Base-by-base conservation (phyloP, 1,140 invertebrate species). In the Ostrea denselamellosa region DNA sequence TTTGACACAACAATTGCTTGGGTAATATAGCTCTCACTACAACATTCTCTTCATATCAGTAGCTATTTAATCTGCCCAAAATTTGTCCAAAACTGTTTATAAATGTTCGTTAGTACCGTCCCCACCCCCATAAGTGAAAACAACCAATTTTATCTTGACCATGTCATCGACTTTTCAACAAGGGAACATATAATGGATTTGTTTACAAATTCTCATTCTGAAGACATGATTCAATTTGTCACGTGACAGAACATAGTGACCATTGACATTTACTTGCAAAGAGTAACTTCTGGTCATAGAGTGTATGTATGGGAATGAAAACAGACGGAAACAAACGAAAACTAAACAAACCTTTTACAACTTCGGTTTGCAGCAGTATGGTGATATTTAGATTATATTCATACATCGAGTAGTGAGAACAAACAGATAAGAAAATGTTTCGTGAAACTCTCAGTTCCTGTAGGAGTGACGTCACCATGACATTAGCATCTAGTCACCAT, bases 141-240 rank as follows among this genome's bases (percentile, higher is more conserved):
- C 68, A 34, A 77, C 22, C 25, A 77, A 71, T 34, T 77, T 77
- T 77, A 77, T 77, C 68, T 77, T 34, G 68, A 77, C 68, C 68
- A 17, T 77, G 68, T 25, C 68, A 77, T 77, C 22, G 28, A 28
- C 34, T 34, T 77, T 12, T 77, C 28, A 25, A 77, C 68, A 77
- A 77, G 68, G 25, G 22, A 10, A 34, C 8, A 77, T 77, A 25
- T 77, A 77, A 77, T 77, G 68, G 68, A 77, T 77, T 77, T 77
- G 68, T 77, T 77, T 77, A 14, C 25, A 77, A 28, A 77, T 34
- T 28, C 28, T 25, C 34, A 77, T 14, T 77, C 68, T 25, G 68
- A 34, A 77, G 68, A 28, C 68, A 34, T 77, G 68, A 77, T 14
- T 77, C 14, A 5, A 77, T 77, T 25, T 0, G 25, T 77, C 68